Percentiles rank a stretch among this genome's conserved stretches.
Conservation (phyloP, 1,140 invertebrate species). For the Cyclina sinensis region DNA sequence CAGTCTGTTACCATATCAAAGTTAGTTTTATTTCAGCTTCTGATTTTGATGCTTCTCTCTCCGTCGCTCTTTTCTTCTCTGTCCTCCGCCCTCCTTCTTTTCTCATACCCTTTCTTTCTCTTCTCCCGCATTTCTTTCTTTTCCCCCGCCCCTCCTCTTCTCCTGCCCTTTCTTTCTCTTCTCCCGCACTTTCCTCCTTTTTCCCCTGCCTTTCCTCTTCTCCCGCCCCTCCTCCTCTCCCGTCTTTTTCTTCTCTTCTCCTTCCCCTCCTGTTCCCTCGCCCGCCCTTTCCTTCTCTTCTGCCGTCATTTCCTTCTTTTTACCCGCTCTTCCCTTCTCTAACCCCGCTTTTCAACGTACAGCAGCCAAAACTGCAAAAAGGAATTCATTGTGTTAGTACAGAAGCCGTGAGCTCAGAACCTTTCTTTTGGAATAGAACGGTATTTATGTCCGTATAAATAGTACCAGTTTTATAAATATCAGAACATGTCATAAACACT, state of each 20-base stretch:
- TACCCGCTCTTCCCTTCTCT: background rate
- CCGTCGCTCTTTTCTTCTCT: background rate
- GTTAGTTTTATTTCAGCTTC: no score
- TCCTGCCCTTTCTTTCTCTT: background rate
- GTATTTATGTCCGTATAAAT: no score
- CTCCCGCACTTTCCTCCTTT: background rate
- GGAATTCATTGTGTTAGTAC: no score
- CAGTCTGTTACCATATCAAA: no score
- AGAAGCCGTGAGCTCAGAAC: no score
- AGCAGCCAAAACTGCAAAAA: no score
- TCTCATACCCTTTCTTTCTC: background rate
- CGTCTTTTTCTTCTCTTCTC: background rate
- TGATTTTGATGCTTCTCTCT: background rate
- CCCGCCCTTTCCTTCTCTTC: slow-evolving; percentile 7
- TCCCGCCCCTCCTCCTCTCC: no score
- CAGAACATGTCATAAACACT: no score
- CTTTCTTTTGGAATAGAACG: no score
- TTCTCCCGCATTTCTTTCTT: background rate
- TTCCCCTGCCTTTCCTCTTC: background rate
- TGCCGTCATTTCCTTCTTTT: background rate
- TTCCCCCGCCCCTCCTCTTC: background rate
- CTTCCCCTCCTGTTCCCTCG: slow-evolving; percentile 11
- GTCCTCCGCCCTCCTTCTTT: background rate
- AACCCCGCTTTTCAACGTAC: background rate
- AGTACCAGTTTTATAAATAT: no score